Conservation (phyloP, 2,797 vertebrate species). For the Leuciscus waleckii region DNA sequence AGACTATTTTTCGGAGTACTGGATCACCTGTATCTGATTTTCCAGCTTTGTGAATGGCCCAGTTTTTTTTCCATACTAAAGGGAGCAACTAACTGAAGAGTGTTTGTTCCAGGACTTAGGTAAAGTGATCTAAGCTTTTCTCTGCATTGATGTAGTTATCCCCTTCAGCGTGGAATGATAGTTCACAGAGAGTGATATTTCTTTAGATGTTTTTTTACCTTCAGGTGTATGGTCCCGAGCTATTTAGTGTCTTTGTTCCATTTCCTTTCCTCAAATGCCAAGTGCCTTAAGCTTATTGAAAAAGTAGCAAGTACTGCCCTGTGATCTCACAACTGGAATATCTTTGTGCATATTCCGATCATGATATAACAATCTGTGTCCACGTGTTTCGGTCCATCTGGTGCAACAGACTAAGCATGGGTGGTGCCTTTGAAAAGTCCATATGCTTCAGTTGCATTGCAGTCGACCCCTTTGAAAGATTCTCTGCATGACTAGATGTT, state of each 20-base stretch:
- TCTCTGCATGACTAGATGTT: conserved; percentile 59
- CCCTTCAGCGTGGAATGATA: conserved; percentile 44
- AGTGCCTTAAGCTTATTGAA: conserved; percentile 68
- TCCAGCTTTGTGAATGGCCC: conserved; percentile 66
- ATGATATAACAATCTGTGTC: conserved; percentile 76
- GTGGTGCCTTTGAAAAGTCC: conserved; percentile 69
- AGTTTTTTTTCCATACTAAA: conserved; percentile 56
- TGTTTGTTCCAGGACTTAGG: conserved; percentile 67
- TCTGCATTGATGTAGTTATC: conserved; percentile 55
- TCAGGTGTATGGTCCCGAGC: conserved; percentile 48
- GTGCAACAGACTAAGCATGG: conserved; percentile 67
- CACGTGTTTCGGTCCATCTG: conserved; percentile 67
- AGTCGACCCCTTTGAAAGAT: conserved; percentile 51
- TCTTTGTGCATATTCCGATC: conserved; percentile 73
- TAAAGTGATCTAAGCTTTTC: conserved; percentile 67
- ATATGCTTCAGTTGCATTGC: conserved; percentile 52
- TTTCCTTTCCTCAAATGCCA: conserved; percentile 44
- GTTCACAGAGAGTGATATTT: conserved; percentile 52
- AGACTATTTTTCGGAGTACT: conserved; percentile 67
- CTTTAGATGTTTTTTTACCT: conserved; percentile 30
- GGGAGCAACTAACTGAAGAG: conserved; percentile 66
- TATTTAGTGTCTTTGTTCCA: conserved; percentile 47
- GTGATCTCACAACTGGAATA: conserved; percentile 78
- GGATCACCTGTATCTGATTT: conserved; percentile 72
- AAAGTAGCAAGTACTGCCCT: conserved; percentile 71